Percentiles rank a stretch among this genome's conserved stretches.
Conservation (phyloP, 2,797 vertebrate genomes). For the Phoxinus dragarum region DNA sequence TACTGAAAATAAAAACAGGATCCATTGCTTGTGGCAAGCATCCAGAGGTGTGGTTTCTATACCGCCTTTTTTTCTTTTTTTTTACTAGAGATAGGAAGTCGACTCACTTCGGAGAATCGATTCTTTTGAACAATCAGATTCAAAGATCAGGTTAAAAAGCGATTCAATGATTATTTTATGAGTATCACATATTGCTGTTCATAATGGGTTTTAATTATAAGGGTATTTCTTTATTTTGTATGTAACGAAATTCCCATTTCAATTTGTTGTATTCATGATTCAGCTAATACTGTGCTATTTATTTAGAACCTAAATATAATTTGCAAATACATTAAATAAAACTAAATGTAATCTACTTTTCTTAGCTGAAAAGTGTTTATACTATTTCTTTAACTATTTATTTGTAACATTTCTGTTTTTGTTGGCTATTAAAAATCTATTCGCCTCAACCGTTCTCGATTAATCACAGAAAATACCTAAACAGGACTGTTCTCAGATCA, state of each 20-base stretch:
- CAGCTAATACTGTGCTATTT: not conserved
- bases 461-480: too few species aligned
- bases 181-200: not conserved
- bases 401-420: not conserved
- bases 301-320: not conserved
- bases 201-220: not conserved
- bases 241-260: not conserved
- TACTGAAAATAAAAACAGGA: constrained; percentile 2
- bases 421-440: not conserved
- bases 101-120: not conserved
- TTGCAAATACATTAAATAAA: not conserved
- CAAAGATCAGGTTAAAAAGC: not conserved
- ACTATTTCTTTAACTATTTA: not conserved
- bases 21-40: not conserved
- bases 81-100: constrained; percentile 2
- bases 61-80: not conserved
- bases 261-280: not conserved
- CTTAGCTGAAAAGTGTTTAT: not conserved
- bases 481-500: not conserved
- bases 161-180: not conserved
- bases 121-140: not conserved
- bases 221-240: not conserved
- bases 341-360: too few species aligned
- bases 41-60: not conserved
- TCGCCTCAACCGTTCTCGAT: not conserved